Conservation (phyloP, 1,140 invertebrate species). For the Tetraneura akinire region DNA sequence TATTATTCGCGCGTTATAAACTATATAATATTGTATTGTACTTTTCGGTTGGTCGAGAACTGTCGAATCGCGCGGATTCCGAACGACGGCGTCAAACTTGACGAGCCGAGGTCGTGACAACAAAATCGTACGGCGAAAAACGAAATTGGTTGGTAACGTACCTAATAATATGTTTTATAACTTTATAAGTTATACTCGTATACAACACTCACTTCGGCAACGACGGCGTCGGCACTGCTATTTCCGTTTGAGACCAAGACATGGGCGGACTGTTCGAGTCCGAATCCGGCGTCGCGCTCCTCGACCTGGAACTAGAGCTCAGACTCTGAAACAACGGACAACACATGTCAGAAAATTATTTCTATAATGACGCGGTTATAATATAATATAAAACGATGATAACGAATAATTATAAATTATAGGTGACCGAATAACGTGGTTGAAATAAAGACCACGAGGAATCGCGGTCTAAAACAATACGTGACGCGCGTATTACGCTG, state of each 20-base stretch:
- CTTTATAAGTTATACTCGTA: too few relatives aligned
- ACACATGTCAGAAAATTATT: conserved; percentile 12
- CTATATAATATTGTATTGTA: too few relatives aligned
- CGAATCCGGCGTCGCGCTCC: conserved; percentile 85
- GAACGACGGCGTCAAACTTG: too few relatives aligned
- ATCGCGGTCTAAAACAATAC: background rate
- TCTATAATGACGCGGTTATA: background rate
- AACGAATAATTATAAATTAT: too few relatives aligned
- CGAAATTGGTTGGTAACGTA: background rate
- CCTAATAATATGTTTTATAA: too few relatives aligned
- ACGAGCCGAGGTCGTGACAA: too few relatives aligned
- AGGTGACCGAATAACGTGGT: background rate
- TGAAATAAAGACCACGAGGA: background rate
- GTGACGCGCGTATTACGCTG: too few relatives aligned
- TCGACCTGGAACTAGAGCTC: conserved; percentile 74
- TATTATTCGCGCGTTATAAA: too few relatives aligned
- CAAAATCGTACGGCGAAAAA: too few relatives aligned
- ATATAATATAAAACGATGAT: too few relatives aligned
- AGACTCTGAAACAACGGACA: conserved; percentile 61
- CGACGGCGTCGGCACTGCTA: background rate
- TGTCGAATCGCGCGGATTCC: too few relatives aligned
- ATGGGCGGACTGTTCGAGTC: conserved; percentile 71
- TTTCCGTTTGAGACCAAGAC: conserved; percentile 55
- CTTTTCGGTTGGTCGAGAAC: too few relatives aligned
- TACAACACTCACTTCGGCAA: conserved; percentile 45